Base-by-base conservation (phyloP, 2,113 vertebrate species). In the Nothoprocta perdicaria region DNA sequence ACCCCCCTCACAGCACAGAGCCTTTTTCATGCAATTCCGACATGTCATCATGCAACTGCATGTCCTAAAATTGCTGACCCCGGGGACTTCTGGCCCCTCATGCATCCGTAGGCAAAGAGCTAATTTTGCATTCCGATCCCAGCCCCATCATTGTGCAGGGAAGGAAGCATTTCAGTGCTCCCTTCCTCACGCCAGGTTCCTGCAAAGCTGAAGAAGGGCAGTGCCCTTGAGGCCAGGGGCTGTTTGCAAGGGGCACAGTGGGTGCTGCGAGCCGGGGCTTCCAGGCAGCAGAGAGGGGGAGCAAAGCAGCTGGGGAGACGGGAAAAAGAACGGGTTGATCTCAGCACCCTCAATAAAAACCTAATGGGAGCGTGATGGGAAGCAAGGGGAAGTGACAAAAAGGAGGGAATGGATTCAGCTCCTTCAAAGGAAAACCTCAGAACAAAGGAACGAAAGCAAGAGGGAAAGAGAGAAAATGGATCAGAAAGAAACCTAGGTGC, bases 221-320 rank as follows among this genome's bases (percentile, higher is more conserved):
- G 68, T 6, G 57, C 84, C 73, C 53, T 31, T 45, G 41, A 82
- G 40, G 35, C 41, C 46, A 84, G 66, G 3, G 21, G 12, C 68
- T 80, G 14, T 67, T 13, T 58, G 89, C 75, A 17, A 23, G 5
- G 2, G 6, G 74, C 79, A 60, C 45, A 53, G 69, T 18, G 63
- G n/a, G 81, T 13, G 75, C 80, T 86, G 88, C 19, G 38, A 62
- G 88, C 52, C 62, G 26, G 53, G 24, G 71, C 91, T 58, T 88
- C 84, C 57, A 89, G 87, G 86, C 65, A 91, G 94, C 80, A 68
- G 91, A 89, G 87, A 80, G 92, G 94, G 89, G 80, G 82, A 92
- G 94, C 87, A 61, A 91, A 96, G 94, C 89, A 84, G 87, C 69
- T 43, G 63, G 61, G 91, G 69, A 81, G 66, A 69, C 73, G 92